These are phyloP conservation scores for Synanthedon formicaeformis DNA, from an alignment of 2,888 invertebrate genomes.

Conservation along the genomic window DNA sequence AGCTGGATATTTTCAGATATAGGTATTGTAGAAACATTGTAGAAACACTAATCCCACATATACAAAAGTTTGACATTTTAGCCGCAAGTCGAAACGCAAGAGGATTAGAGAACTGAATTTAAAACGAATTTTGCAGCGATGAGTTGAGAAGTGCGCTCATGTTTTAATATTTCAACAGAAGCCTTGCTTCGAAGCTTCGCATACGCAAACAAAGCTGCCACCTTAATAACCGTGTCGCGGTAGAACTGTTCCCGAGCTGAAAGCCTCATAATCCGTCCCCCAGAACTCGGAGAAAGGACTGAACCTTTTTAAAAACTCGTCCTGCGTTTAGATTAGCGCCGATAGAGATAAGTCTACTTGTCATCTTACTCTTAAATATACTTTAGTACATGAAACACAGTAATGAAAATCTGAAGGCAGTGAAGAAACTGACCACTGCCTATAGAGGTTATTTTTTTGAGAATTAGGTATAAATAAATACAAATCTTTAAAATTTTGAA, in stretches of 20 bases:
- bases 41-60: background rate
- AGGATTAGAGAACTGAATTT: constrained; percentile 9
- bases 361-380: constrained; percentile 42
- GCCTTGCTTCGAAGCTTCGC: constrained; percentile 46
- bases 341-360: constrained; percentile 50
- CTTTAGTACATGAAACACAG: constrained; percentile 30
- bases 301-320: constrained; percentile 46
- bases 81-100: constrained; percentile 5
- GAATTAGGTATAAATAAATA: too few species aligned
- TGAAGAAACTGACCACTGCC: background rate
- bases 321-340: constrained; percentile 46
- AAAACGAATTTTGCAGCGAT: constrained; percentile 21
- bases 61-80: constrained; percentile 8
- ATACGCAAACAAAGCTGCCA: constrained; percentile 55
- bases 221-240: constrained; percentile 55
- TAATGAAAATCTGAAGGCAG: background rate
- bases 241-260: constrained; percentile 34
- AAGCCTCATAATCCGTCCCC: constrained; percentile 55
- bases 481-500: too few species aligned
- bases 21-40: too few species aligned
- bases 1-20: too few species aligned
- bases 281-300: constrained; percentile 29
- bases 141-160: constrained; percentile 32
- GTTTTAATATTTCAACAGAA: constrained; percentile 60
- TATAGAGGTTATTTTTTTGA: too few species aligned